These are phyloP conservation scores for Sylvia borin DNA, from an alignment of 2,797 vertebrate species.

Conservation along the genomic window DNA sequence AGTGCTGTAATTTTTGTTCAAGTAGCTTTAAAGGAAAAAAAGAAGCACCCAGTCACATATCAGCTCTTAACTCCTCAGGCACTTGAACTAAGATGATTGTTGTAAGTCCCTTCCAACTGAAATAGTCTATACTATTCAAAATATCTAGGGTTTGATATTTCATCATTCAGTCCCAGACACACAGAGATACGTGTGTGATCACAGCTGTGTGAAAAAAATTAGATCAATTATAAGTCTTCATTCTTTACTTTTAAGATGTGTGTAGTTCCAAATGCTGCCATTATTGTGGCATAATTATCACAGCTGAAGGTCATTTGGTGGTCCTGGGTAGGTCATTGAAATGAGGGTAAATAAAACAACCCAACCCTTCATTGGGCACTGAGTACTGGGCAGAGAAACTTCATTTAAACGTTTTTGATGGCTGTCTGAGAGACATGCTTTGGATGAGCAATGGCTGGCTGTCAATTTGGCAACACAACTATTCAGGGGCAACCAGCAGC, in stretches of 20 bases:
- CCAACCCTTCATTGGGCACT: not conserved
- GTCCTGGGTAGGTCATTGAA: not conserved
- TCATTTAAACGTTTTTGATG: not conserved
- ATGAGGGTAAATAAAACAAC: not conserved
- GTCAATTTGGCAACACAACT: not conserved
- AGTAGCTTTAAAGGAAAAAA: not conserved
- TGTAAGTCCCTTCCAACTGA: not conserved
- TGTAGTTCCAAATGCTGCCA: not conserved
- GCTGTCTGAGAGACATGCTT: not conserved
- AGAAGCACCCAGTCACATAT: not conserved
- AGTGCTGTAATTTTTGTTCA: not conserved
- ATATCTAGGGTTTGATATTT: not conserved
- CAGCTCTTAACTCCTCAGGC: not conserved
- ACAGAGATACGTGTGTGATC: rapidly evolving
- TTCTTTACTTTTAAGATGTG: not conserved
- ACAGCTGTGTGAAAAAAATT: not conserved
- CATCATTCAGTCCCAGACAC: not conserved
- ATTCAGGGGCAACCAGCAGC: not conserved
- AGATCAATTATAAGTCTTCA: not conserved
- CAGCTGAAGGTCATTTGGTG: not conserved
- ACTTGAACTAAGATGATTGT: not conserved
- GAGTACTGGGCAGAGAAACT: not conserved
- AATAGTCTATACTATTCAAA: not conserved
- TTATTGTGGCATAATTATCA: not conserved
- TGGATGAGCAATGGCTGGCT: not conserved